Evolutionary conservation across 92 coral and sea anemone species (phyloP).

Genomic region (Virgularia gustaviana): DNA sequence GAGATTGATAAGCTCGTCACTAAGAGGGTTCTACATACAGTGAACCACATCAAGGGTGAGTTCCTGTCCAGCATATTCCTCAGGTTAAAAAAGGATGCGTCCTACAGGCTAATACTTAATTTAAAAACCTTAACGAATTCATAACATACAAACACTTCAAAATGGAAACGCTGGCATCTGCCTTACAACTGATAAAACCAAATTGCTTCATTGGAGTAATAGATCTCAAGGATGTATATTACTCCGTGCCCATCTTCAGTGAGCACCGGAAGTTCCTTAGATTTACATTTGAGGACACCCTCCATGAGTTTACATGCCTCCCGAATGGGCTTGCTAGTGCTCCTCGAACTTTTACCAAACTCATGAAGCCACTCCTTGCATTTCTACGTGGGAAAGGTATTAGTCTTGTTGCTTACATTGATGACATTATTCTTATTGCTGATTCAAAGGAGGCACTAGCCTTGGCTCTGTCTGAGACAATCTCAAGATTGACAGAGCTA

Average conservation of each 20-base stretch:
- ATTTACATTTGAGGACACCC: neutral
- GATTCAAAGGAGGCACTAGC: neutral
- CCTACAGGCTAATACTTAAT: neutral
- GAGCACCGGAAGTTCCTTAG: slow-evolving; percentile 22
- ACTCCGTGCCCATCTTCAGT: slow-evolving; percentile 34
- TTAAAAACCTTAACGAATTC: slow-evolving; percentile 8
- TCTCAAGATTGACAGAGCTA: neutral
- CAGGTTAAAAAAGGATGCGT: neutral
- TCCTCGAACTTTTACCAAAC: slow-evolving; percentile 4
- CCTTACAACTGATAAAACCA: slow-evolving; percentile 18
- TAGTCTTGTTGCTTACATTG: slow-evolving; percentile 16
- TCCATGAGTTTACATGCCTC: neutral
- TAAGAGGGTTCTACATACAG: neutral
- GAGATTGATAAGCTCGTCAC: slow-evolving; percentile 2
- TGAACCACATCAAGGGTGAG: slow-evolving; percentile 1
- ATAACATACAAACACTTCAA: slow-evolving; percentile 36
- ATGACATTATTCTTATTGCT: slow-evolving; percentile 6
- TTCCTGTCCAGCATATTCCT: slow-evolving; percentile 1
- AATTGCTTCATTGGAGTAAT: slow-evolving; percentile 33
- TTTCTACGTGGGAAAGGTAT: neutral
- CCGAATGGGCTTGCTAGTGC: slow-evolving; percentile 2
- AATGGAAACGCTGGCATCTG: slow-evolving; percentile 37
- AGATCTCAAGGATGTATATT: slow-evolving; percentile 44
- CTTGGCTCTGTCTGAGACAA: neutral
- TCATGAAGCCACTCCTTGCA: slow-evolving; percentile 18